Base-by-base conservation (phyloP, 2,888 invertebrate genomes). In the Epistrophe eligans region DNA sequence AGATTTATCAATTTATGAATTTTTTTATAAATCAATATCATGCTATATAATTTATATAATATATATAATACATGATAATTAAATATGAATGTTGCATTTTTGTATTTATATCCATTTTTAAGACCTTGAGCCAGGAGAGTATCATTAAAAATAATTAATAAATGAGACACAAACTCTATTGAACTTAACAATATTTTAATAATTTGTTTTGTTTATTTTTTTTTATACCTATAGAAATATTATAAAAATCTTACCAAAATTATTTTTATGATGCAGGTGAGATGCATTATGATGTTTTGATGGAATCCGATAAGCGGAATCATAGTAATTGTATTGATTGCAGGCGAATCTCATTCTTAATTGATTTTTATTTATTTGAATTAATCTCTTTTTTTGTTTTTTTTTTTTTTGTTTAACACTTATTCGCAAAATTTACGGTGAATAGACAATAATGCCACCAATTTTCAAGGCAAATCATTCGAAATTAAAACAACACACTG, bases 291-390 rank as follows among this genome's bases (percentile, higher is more conserved):
- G 91, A 91, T 92, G 91, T 89, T 92, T 92, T 40, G 92, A 90
- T 88, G 92, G 92, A 89, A 91, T 90, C 90, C 92, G 92, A 90
- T 92, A 92, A 67, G 91, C 92, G 90, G 92, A 91, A 84, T 92
- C 92, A 79, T 90, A 92, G 89, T 91, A 91, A 89, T 91, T 91
- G 89, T 92, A 92, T 90, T 92, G 92, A 90, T 92, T 92, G 89
- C 92, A 92, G 88, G 92, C 92, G 90, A 92, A 92, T 90, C 92
- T 91, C 92, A 92, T 92, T 89, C 48, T 80, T 9, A 19, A 38
- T 79, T n/a, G 9, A 35, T 15, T 71, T 50, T 62, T 19, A 50
- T 70, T 79, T 43, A 5, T 32, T 60, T 58, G 35, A 19, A 19
- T 40, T 45, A 55, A 38, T 52, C 62, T 35, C 5, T 43, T 38